phyloP scores from a whole-genome alignment of 1,140 invertebrate species.

The Lineus longissimus region DNA sequence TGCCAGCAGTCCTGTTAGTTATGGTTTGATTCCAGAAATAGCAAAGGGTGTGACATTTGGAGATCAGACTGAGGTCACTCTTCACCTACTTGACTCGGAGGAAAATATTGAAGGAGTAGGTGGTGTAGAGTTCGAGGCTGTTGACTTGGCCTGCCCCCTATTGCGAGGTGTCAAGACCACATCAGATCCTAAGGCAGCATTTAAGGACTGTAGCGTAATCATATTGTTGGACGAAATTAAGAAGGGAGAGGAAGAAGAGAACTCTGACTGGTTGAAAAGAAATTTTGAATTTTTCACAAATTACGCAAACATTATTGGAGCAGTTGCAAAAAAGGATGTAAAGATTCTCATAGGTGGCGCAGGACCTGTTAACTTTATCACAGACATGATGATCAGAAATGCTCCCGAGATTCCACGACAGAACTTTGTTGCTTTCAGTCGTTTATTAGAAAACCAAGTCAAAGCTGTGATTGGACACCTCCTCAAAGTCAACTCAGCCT shows the following conservation, averaged over 20 bases:
- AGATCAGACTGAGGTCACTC: slow-evolving; percentile 31
- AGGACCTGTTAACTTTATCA: slow-evolving; percentile 46
- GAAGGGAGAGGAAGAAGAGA: slow-evolving; percentile 26
- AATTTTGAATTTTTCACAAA: slow-evolving; percentile 35
- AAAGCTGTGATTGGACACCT: slow-evolving; percentile 44
- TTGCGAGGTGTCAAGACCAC: slow-evolving; percentile 34
- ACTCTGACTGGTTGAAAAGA: slow-evolving; percentile 34
- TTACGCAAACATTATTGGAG: slow-evolving; percentile 41
- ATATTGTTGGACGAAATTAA: slow-evolving; percentile 45
- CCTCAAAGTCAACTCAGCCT: slow-evolving; percentile 41
- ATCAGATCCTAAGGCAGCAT: slow-evolving; percentile 36
- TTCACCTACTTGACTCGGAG: slow-evolving; percentile 32
- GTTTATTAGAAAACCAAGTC: slow-evolving; percentile 44
- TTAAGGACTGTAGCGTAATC: slow-evolving; percentile 35
- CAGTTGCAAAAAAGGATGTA: slow-evolving; percentile 33
- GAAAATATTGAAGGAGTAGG: slow-evolving; percentile 24
- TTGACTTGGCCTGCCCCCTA: slow-evolving; percentile 38
- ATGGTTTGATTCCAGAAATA: slow-evolving; percentile 34
- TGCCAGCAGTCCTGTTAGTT: slow-evolving; percentile 34
- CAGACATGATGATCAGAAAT: slow-evolving; percentile 40
- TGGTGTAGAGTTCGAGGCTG: slow-evolving; percentile 42
- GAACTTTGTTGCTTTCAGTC: slow-evolving; percentile 42
- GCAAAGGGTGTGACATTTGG: slow-evolving; percentile 44
- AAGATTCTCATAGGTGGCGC: slow-evolving; percentile 40
- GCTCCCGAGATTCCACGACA: slow-evolving; percentile 36